Evolutionary conservation across 2,113 vertebrate species (phyloP).

Genomic region (Globicephala melas): DNA sequence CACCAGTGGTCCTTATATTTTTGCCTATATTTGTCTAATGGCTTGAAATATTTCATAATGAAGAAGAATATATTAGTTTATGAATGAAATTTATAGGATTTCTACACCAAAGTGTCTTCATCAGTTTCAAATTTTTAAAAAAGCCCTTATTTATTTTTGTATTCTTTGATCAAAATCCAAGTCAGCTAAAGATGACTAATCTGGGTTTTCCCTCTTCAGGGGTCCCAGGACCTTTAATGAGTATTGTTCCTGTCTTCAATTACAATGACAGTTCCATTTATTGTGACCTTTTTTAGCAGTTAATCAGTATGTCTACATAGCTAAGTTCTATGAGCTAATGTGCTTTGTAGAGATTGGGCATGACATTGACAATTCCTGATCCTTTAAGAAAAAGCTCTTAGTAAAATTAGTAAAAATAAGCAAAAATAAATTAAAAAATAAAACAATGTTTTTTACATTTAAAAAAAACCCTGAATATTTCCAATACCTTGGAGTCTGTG

Average conservation of each 20-base stretch:
- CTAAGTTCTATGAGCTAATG: not conserved
- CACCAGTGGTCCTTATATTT: not conserved
- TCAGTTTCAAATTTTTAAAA: not conserved
- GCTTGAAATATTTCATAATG: not conserved
- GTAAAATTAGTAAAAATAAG: constrained; percentile 12
- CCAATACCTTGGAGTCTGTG: not conserved
- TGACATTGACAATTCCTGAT: not conserved
- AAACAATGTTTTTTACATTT: not conserved
- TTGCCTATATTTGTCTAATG: not conserved
- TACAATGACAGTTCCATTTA: not conserved
- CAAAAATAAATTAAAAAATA: not conserved
- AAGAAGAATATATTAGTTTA: not conserved
- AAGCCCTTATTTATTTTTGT: constrained; percentile 24
- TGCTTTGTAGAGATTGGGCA: not conserved
- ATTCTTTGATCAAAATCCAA: not conserved
- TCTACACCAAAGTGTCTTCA: not conserved
- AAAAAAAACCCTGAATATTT: not conserved
- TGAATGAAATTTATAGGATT: not conserved
- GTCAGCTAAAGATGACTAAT: constrained; percentile 32
- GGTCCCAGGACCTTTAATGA: not conserved
- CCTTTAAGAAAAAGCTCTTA: not conserved
- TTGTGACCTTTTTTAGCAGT: not conserved
- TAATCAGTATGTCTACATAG: not conserved
- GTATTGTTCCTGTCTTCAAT: not conserved
- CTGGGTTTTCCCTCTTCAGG: not conserved